A percentile compares a stretch with the other conserved stretches of the same genome.
phyloP scores from a whole-genome alignment of 2,888 invertebrate genomes.

The Melipona bicolor region DNA sequence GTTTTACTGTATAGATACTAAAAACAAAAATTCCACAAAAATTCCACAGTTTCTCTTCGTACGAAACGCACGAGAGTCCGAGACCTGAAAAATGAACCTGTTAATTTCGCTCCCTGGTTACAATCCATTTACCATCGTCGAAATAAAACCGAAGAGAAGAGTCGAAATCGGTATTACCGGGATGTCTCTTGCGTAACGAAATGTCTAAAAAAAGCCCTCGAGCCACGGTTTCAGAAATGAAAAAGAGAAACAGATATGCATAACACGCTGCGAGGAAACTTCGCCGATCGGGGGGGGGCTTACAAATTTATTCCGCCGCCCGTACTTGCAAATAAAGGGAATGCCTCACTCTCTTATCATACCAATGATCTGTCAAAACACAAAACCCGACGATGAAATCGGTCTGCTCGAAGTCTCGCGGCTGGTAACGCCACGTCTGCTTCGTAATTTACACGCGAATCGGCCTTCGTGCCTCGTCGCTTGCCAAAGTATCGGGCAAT shows the following conservation, averaged over 20 bases:
- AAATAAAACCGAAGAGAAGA: neutral
- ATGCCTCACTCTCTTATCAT: constrained; percentile 30
- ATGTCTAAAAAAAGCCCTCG: neutral
- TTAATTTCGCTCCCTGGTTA: too few species aligned
- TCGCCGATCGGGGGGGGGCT: neutral
- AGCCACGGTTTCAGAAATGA: neutral
- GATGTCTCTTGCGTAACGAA: neutral
- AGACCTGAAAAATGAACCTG: too few species aligned
- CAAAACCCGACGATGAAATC: constrained; percentile 36
- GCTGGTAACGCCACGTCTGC: constrained; percentile 19
- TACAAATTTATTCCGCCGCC: constrained; percentile 32
- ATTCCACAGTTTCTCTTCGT: too few species aligned
- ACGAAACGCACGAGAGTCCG: too few species aligned
- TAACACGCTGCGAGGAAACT: constrained; percentile 3
- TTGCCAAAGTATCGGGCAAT: constrained; percentile 53
- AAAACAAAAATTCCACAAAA: too few species aligned
- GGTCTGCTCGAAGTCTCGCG: constrained; percentile 13
- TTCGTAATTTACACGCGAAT: constrained; percentile 47
- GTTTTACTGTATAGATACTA: too few species aligned
- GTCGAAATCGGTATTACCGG: neutral
- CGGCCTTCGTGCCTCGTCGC: constrained; percentile 44
- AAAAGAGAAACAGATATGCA: neutral
- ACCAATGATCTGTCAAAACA: constrained; percentile 54
- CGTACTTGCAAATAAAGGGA: constrained; percentile 37
- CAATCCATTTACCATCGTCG: neutral